phyloP scores from a whole-genome alignment of 2,797 vertebrate species.

The Pristis pectinata region DNA sequence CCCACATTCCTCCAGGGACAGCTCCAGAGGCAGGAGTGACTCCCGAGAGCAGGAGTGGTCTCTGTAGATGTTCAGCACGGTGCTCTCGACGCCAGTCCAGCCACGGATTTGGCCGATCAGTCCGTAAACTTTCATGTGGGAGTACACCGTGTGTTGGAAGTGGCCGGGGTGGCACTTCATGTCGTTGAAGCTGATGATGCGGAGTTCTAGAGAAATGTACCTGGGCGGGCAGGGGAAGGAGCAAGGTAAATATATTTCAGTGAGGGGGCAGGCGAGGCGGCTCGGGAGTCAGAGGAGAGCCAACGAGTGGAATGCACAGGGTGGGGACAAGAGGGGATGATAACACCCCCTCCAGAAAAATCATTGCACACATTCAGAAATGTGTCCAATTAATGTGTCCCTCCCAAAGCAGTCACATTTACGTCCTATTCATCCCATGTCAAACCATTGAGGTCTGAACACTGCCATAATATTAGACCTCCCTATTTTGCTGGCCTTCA shows the following conservation, averaged over 20 bases:
- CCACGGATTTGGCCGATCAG: conserved; percentile 43
- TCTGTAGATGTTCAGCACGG: conserved; percentile 41
- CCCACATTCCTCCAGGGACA: conserved; percentile 44
- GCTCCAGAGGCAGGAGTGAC: conserved; percentile 36
- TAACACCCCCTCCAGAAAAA: no score
- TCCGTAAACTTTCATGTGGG: conserved; percentile 42
- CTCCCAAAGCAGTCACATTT: no score
- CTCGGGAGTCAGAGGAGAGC: no score
- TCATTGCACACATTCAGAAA: no score
- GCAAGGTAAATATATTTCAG: not conserved
- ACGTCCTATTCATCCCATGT: no score
- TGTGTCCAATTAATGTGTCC: no score
- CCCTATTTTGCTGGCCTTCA: not conserved
- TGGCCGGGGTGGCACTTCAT: conserved; percentile 40
- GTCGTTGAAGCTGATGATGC: conserved; percentile 41
- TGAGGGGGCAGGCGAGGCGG: not conserved
- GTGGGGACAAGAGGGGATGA: no score
- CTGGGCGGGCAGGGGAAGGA: conserved; percentile 5
- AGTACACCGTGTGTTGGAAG: conserved; percentile 42
- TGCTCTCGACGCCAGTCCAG: conserved; percentile 42
- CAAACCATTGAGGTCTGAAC: not conserved
- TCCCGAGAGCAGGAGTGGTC: conserved; percentile 39
- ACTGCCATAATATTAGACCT: not conserved
- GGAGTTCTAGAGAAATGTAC: conserved; percentile 41
- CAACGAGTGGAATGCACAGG: no score